Evolutionary conservation across 1,140 invertebrate genomes (phyloP).

Genomic region (Calephelis nemesis): DNA sequence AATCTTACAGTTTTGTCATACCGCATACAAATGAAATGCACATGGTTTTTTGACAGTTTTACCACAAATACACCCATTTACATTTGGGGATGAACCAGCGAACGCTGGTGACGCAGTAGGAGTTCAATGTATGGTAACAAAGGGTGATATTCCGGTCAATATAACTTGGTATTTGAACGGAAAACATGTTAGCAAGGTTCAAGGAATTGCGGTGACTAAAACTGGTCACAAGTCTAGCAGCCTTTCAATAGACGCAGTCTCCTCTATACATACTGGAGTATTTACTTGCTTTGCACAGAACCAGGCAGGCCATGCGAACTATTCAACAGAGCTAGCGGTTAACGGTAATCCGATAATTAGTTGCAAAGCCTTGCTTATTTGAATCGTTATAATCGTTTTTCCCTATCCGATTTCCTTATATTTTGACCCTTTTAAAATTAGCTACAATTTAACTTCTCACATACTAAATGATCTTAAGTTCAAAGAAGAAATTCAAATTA

Average conservation of each 20-base stretch:
- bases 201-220: slow-evolving; percentile 78
- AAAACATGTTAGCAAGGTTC: slow-evolving; percentile 64
- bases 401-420: slow-evolving; percentile 11
- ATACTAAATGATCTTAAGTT: too few relatives aligned
- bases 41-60: slow-evolving; percentile 76
- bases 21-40: neutral
- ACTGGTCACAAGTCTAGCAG: slow-evolving; percentile 82
- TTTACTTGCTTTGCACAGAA: slow-evolving; percentile 87
- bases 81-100: slow-evolving; percentile 82
- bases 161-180: slow-evolving; percentile 84
- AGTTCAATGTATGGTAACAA: slow-evolving; percentile 84
- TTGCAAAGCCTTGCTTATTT: slow-evolving; percentile 7
- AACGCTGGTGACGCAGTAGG: slow-evolving; percentile 81
- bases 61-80: slow-evolving; percentile 84
- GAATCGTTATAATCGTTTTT: slow-evolving; percentile 4
- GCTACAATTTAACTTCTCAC: neutral
- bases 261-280: slow-evolving; percentile 83
- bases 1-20: slow-evolving; percentile 4
- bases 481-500: too few relatives aligned
- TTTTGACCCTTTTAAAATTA: neutral
- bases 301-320: slow-evolving; percentile 82
- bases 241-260: slow-evolving; percentile 86
- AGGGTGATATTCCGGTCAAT: slow-evolving; percentile 87
- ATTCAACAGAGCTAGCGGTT: slow-evolving; percentile 81
- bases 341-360: slow-evolving; percentile 77